phyloP scores from a whole-genome alignment of 2,888 invertebrate species.

The Litoditis marina region DNA sequence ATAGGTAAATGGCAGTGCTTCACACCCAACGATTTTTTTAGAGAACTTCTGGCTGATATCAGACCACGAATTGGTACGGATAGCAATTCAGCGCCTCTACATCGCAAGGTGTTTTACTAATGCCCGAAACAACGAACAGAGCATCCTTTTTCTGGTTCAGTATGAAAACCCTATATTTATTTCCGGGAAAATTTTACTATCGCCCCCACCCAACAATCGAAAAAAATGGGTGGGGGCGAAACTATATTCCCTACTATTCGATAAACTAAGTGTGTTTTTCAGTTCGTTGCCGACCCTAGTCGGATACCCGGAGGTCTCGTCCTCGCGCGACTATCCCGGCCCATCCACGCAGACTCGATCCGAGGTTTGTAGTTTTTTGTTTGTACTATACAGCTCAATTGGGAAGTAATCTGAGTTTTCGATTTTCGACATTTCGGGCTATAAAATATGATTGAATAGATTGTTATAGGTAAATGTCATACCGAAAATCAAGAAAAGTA shows the following conservation, averaged over 20 bases:
- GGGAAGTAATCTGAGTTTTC: not conserved
- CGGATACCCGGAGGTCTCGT: constrained; percentile 18
- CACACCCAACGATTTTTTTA: too few species aligned
- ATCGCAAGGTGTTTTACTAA: too few species aligned
- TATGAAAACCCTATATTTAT: not conserved
- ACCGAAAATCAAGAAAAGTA: too few species aligned
- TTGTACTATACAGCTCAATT: not conserved
- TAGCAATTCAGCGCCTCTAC: too few species aligned
- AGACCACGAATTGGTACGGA: too few species aligned
- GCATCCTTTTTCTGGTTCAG: not conserved
- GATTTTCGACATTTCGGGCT: too few species aligned
- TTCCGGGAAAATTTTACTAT: not conserved
- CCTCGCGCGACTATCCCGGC: constrained; percentile 19
- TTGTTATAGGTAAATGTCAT: too few species aligned
- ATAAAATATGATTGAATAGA: too few species aligned
- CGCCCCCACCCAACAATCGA: not conserved
- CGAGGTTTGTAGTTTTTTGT: constrained; percentile 16
- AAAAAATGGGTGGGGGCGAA: not conserved
- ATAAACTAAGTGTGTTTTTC: not conserved
- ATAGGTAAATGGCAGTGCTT: too few species aligned
- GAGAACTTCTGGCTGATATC: too few species aligned
- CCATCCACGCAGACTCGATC: constrained; percentile 23
- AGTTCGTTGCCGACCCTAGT: constrained; percentile 39
- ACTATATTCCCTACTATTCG: too few species aligned
- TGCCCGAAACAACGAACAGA: too few species aligned